Conservation (phyloP, 2,113 vertebrate genomes). For the Entomyzon cyanotis region DNA sequence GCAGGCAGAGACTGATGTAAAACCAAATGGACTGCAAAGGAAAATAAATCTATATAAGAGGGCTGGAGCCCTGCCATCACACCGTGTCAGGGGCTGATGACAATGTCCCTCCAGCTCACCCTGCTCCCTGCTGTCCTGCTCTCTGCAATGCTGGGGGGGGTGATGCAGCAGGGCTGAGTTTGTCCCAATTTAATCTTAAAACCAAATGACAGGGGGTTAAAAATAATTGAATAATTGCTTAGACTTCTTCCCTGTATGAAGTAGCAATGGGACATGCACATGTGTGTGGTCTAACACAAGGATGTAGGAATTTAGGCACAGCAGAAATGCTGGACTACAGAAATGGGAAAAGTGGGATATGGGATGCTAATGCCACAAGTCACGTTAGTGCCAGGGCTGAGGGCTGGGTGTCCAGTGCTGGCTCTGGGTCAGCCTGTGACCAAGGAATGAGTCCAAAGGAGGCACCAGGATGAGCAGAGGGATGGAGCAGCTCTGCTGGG, state of each 20-base stretch:
- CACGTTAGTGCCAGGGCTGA: accelerated
- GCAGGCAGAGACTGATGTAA: neutral
- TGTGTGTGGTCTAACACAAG: neutral
- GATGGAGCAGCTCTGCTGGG: neutral
- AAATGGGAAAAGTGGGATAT: neutral
- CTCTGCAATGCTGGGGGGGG: neutral
- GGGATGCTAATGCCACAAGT: neutral
- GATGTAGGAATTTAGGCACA: accelerated
- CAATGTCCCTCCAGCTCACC: neutral
- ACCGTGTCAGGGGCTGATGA: accelerated
- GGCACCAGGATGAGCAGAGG: neutral
- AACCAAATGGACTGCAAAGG: neutral
- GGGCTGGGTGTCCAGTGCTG: accelerated
- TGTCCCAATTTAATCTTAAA: neutral
- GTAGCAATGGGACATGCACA: neutral
- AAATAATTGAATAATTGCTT: neutral
- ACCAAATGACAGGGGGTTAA: neutral
- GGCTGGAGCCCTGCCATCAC: neutral
- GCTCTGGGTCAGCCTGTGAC: neutral
- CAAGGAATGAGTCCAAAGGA: accelerated
- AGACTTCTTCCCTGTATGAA: neutral
- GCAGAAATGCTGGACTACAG: neutral
- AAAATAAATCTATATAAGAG: neutral
- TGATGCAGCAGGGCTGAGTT: neutral
- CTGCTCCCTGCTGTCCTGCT: neutral